phyloP scores from a whole-genome alignment of 2,888 invertebrate genomes.

The Acleris literana region DNA sequence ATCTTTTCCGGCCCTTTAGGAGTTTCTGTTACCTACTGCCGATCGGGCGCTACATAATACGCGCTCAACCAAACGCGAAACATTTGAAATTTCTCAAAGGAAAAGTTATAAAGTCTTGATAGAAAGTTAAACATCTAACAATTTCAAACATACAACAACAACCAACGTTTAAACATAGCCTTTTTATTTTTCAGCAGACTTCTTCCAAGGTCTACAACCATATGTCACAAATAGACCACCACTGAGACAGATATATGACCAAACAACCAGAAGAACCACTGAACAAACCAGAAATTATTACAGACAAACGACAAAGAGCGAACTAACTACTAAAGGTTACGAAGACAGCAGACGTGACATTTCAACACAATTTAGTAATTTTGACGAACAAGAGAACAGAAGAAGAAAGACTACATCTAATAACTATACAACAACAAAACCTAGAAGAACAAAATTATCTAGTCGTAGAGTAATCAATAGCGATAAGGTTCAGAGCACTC shows the following conservation, averaged over 20 bases:
- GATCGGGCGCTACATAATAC: too few relatives aligned
- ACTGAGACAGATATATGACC: constrained; percentile 40
- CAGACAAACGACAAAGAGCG: constrained; percentile 11
- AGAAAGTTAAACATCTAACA: too few relatives aligned
- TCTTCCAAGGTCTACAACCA: constrained; percentile 60
- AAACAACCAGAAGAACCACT: constrained; percentile 17
- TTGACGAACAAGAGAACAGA: constrained; percentile 41
- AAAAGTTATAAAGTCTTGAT: too few relatives aligned
- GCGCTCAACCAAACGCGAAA: too few relatives aligned
- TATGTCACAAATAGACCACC: constrained; percentile 46
- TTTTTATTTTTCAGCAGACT: constrained; percentile 50
- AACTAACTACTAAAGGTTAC: constrained; percentile 28
- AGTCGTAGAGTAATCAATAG: constrained; percentile 39
- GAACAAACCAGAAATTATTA: constrained; percentile 6
- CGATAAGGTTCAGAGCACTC: constrained; percentile 37
- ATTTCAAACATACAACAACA: too few relatives aligned
- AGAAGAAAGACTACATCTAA: constrained; percentile 43
- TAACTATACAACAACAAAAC: constrained; percentile 39
- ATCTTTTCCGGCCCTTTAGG: too few relatives aligned
- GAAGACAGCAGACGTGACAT: constrained; percentile 28
- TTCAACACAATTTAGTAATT: constrained; percentile 3
- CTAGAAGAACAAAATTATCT: constrained; percentile 37
- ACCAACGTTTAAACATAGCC: background rate
- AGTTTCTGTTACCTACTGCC: too few relatives aligned
- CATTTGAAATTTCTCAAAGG: too few relatives aligned